Evolutionary conservation across 2,113 vertebrate species (phyloP), one percentile per base, ranked within the genome.

Genomic region (Atlantisia rogersi): DNA sequence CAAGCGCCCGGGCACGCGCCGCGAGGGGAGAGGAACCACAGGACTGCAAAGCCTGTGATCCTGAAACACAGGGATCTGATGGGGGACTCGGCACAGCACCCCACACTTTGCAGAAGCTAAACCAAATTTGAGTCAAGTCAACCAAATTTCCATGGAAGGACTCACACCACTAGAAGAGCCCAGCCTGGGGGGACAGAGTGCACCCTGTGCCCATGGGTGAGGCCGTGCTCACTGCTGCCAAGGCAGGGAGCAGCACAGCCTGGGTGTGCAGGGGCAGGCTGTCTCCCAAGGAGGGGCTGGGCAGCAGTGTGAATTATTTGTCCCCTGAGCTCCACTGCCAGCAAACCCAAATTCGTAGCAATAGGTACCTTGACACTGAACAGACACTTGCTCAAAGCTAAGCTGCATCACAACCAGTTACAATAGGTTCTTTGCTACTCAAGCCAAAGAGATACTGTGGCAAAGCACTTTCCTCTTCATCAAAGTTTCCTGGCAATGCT

Each of bases 1-100:
- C 93, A 96, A 91, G 92, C 67, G 1, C 37, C 65, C 76, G 56
- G 88, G 88, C 82, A 90, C 76, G 86, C 68, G 48, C 46, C 52
- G 79, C 82, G 50, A 90, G 59, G 24, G 46, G 52, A 93, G 60
- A 31, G 26, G 68, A 81, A 64, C n/a, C 50, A 44, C 46, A 90
- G 85, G 70, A 82, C 21, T 90, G 76, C 93, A 82, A 42, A 74
- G 64, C 32, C 69, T 70, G n/a, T 4, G 71, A 37, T 69, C 32
- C 59, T 83, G 53, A 88, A 79, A 35, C 19, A 59, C 0, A 25
- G 3, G 32, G 44, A 53, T 20, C 6, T 11, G 64, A 42, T 6
- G 10, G 48, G 87, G 59, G 77, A 19, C 35, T 56, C 10, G 31
- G 52, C 62, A 63, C 53, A 26, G 84, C 29, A 68, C 46, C 26